Conservation (phyloP, 30 jellyfish, hydroid and myxozoan species). For the Chrysaora quinquecirrha region DNA sequence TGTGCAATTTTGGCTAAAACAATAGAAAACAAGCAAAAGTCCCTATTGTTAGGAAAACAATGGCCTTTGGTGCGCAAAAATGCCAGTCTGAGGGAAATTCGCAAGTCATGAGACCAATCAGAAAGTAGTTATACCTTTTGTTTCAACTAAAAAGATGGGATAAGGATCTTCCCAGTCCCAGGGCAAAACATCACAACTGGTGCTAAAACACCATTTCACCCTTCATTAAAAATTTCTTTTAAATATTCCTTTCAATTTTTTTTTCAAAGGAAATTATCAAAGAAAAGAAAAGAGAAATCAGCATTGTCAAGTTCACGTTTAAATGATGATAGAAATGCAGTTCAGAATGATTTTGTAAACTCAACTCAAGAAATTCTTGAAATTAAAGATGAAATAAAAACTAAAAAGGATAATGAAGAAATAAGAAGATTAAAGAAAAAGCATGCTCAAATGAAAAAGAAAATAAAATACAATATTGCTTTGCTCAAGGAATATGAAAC, state of each 20-base stretch:
- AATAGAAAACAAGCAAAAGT: too few relatives aligned
- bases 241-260: neutral
- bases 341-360: conserved; percentile 64
- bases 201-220: too few relatives aligned
- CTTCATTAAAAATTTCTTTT: too few relatives aligned
- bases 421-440: conserved; percentile 11
- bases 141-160: too few relatives aligned
- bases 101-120: too few relatives aligned
- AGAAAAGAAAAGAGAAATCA: neutral
- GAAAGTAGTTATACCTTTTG: too few relatives aligned
- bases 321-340: neutral
- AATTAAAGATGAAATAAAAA: neutral
- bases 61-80: too few relatives aligned
- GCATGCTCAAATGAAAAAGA: conserved; percentile 3
- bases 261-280: conserved; percentile 2
- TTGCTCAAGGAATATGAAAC: conserved; percentile 34
- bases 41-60: too few relatives aligned
- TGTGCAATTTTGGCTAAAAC: too few relatives aligned
- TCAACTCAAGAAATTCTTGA: conserved; percentile 62
- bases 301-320: neutral
- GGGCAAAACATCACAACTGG: too few relatives aligned
- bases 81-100: too few relatives aligned
- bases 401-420: neutral
- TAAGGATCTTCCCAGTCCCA: too few relatives aligned
- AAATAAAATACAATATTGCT: conserved; percentile 8